phyloP scores from a whole-genome alignment of 23 tunicate species.

The Trididemnum nubilum region DNA sequence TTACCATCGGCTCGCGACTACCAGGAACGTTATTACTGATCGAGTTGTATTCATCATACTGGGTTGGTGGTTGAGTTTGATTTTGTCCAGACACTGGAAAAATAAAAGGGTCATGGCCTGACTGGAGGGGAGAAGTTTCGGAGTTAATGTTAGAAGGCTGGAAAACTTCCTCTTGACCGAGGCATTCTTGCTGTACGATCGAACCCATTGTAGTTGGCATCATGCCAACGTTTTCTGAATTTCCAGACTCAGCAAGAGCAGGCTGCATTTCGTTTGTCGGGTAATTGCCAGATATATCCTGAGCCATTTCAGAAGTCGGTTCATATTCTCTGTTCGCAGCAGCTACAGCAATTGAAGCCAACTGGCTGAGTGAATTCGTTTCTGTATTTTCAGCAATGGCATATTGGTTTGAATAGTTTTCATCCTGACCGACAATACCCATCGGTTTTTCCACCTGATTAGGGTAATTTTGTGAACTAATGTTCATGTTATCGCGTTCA shows the following conservation, averaged over 20 bases:
- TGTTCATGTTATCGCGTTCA: neutral
- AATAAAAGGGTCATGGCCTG: conserved; percentile 72
- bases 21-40: neutral
- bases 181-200: conserved; percentile 21
- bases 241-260: neutral
- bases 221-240: conserved; percentile 12
- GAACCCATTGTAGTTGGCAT: neutral
- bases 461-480: neutral
- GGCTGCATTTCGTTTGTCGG: conserved; percentile 27
- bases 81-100: conserved; percentile 65
- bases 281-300: neutral
- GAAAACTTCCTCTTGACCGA: conserved; percentile 20
- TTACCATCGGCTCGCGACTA: conserved; percentile 49
- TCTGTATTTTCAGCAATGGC: conserved; percentile 13
- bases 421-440: neutral
- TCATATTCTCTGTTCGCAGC: conserved; percentile 50
- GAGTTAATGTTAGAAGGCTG: conserved; percentile 13
- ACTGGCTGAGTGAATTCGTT: conserved; percentile 53
- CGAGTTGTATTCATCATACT: conserved; percentile 30
- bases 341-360: conserved; percentile 79
- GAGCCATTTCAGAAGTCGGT: neutral
- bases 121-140: conserved; percentile 57
- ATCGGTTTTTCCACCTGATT: neutral
- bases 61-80: conserved; percentile 1
- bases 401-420: conserved; percentile 21